These are phyloP conservation scores for Rhodinocichla rosea DNA, from an alignment of 2,113 vertebrate species.

Conservation along the genomic window DNA sequence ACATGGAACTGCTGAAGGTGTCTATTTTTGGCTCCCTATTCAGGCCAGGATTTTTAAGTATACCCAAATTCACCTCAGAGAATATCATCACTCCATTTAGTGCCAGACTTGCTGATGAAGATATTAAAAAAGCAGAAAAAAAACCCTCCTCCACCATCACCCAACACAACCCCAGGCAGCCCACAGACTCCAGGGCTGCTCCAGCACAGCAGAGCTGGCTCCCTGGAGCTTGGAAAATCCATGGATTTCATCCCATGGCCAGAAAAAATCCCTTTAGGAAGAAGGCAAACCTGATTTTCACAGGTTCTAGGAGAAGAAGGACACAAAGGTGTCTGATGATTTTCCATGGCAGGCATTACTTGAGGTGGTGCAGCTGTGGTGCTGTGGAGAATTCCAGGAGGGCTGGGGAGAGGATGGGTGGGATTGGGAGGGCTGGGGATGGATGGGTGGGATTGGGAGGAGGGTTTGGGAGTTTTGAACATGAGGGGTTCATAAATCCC, in stretches of 20 bases:
- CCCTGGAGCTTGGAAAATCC: not conserved
- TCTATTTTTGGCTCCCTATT: slow-evolving; percentile 44
- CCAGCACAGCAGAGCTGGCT: not conserved
- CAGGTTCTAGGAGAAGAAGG: not conserved
- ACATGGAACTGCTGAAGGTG: not conserved
- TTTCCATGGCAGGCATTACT: accelerated
- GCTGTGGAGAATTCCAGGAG: accelerated
- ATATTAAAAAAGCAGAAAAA: not conserved
- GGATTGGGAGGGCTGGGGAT: no score
- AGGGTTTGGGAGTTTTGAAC: not conserved
- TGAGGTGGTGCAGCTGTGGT: not conserved
- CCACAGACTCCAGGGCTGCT: not conserved
- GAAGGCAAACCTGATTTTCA: accelerated
- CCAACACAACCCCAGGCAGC: not conserved
- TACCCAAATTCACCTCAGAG: slow-evolving; percentile 26
- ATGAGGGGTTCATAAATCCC: accelerated
- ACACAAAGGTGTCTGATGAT: not conserved
- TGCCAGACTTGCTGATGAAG: slow-evolving; percentile 37
- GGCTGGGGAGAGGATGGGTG: not conserved
- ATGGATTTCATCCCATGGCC: accelerated
- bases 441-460: not conserved
- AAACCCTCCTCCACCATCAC: not conserved
- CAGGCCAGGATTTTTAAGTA: slow-evolving; percentile 49
- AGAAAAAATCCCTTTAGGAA: not conserved
- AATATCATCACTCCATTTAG: not conserved